A percentile compares a stretch with the other conserved stretches of the same genome.
These are phyloP conservation scores for Sphaerophoria taeniata DNA, from an alignment of 2,888 invertebrate species.

Conservation along the genomic window DNA sequence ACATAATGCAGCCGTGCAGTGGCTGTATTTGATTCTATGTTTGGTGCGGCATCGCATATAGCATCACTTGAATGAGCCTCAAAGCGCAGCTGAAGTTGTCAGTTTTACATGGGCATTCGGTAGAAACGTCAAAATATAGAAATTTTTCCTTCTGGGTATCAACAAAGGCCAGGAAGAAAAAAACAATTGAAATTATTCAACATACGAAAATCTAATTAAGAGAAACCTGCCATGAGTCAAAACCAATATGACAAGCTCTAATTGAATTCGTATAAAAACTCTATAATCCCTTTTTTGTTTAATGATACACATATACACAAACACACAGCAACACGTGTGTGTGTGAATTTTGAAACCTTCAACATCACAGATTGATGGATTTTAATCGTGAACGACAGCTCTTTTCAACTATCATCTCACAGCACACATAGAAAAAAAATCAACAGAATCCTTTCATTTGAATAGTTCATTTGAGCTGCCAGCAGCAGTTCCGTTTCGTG, in stretches of 20 bases:
- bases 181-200: too few species aligned
- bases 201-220: too few species aligned
- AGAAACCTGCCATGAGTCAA: too few species aligned
- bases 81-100: slow-evolving; percentile 20
- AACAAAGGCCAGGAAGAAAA: too few species aligned
- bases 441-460: not conserved
- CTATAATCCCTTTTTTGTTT: too few species aligned
- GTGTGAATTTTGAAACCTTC: not conserved
- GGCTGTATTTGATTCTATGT: slow-evolving; percentile 67
- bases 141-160: not conserved
- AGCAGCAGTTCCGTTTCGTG: slow-evolving; percentile 33
- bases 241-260: too few species aligned
- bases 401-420: not conserved
- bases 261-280: too few species aligned
- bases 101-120: not conserved
- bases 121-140: not conserved
- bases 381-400: slow-evolving; percentile 10
- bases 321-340: too few species aligned
- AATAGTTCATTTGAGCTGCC: slow-evolving; percentile 46
- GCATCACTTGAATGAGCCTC: slow-evolving; percentile 49
- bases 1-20: slow-evolving; percentile 66
- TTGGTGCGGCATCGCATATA: slow-evolving; percentile 16
- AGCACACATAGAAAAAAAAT: not conserved
- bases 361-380: not conserved
- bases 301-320: too few species aligned